These are phyloP conservation scores for Procapra przewalskii DNA, from an alignment of 2,113 vertebrate species.

Conservation along the genomic window DNA sequence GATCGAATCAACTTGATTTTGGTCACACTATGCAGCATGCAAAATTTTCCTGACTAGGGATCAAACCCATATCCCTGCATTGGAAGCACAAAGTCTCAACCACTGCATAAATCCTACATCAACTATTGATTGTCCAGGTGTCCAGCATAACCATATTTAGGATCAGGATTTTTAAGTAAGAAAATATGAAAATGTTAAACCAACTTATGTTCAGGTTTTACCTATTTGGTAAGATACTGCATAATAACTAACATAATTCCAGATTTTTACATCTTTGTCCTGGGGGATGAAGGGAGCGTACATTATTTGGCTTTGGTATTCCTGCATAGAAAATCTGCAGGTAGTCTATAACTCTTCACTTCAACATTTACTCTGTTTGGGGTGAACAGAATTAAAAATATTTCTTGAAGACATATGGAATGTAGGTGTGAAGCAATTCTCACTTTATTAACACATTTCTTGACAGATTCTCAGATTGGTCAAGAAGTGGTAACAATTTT, in stretches of 20 bases:
- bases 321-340: not conserved
- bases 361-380: not conserved
- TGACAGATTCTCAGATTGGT: conserved; percentile 49
- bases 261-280: not conserved
- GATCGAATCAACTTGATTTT: not conserved
- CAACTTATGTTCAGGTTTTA: not conserved
- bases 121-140: not conserved
- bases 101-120: not conserved
- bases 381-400: conserved; percentile 31
- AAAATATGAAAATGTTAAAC: not conserved
- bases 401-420: conserved; percentile 54
- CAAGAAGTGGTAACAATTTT: conserved; percentile 57
- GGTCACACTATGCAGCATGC: not conserved
- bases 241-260: not conserved
- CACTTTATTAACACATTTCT: conserved; percentile 62
- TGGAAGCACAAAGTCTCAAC: not conserved
- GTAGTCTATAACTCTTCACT: not conserved
- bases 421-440: conserved; percentile 65
- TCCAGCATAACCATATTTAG: not conserved
- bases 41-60: not conserved
- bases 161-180: not conserved
- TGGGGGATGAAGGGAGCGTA: not conserved
- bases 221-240: not conserved
- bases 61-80: not conserved
- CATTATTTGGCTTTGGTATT: not conserved